These are phyloP conservation scores for Watsonalla binaria DNA, from an alignment of 2,888 invertebrate species.

Conservation along the genomic window DNA sequence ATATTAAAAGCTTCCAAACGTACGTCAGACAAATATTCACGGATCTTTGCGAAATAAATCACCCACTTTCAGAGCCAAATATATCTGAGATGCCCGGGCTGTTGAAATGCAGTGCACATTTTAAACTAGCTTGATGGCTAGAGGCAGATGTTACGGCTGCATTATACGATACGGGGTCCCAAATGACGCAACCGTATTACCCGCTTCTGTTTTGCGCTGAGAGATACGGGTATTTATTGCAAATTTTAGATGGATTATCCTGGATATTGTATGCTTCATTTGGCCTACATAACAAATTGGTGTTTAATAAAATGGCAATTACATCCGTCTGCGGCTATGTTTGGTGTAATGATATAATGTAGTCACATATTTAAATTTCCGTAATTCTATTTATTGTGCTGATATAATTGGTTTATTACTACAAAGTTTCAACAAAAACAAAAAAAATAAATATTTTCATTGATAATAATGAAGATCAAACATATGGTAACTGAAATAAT, in stretches of 20 bases:
- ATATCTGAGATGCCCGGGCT: background rate
- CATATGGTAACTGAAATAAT: too few relatives aligned
- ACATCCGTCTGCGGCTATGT: too few relatives aligned
- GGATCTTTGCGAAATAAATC: background rate
- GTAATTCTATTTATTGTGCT: too few relatives aligned
- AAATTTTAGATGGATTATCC: background rate
- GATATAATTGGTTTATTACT: too few relatives aligned
- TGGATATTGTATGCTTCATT: background rate
- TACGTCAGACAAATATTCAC: background rate
- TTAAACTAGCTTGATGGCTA: background rate
- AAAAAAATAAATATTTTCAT: too few relatives aligned
- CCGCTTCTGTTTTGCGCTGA: background rate
- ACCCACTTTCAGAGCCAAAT: background rate
- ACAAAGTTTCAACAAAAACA: too few relatives aligned
- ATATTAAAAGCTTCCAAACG: background rate
- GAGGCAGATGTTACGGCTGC: background rate
- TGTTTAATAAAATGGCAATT: too few relatives aligned
- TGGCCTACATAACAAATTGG: background rate
- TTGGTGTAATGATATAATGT: too few relatives aligned
- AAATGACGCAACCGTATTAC: background rate
- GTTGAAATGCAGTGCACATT: background rate
- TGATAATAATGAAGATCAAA: too few relatives aligned
- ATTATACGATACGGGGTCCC: background rate
- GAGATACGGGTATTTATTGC: background rate
- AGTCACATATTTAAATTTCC: too few relatives aligned